Percentiles rank a stretch among this genome's conserved stretches.
Evolutionary conservation across 2,797 vertebrate genomes (phyloP).

Genomic region (Argya squamiceps): DNA sequence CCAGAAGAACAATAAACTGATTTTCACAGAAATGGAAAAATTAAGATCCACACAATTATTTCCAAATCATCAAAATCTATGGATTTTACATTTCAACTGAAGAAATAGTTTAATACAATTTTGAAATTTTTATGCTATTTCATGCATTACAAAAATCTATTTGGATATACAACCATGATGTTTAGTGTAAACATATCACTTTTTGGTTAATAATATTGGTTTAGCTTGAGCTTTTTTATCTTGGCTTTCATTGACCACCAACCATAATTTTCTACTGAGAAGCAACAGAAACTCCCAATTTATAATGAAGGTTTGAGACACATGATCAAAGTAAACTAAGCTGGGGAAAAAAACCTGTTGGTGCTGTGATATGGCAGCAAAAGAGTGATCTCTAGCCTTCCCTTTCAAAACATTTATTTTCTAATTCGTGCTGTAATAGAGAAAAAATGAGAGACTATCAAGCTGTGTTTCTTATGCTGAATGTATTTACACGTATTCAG

Average conservation of each 20-base stretch:
- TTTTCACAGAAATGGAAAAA: constrained; percentile 40
- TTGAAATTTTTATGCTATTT: constrained; percentile 65
- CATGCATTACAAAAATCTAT: constrained; percentile 60
- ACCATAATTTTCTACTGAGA: background rate
- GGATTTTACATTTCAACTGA: constrained; percentile 53
- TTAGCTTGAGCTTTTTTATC: background rate
- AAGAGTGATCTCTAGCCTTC: background rate
- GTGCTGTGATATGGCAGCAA: background rate
- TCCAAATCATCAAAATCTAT: constrained; percentile 62
- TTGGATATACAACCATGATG: constrained; percentile 33
- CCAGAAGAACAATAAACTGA: constrained; percentile 14
- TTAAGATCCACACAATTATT: constrained; percentile 63
- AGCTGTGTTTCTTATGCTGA: background rate
- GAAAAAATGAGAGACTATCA: background rate
- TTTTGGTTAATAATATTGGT: background rate
- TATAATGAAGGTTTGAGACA: background rate
- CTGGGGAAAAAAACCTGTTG: fast-evolving
- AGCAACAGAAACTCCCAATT: background rate
- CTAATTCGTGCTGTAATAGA: background rate
- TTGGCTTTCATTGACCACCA: constrained; percentile 23
- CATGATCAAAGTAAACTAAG: background rate
- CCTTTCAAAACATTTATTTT: background rate
- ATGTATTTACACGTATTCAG: fast-evolving
- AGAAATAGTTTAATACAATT: constrained; percentile 65
- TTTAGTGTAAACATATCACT: constrained; percentile 42